Evolutionary conservation across 2,113 vertebrate genomes (phyloP), one percentile per base, ranked within the genome.

Genomic region (Chascanopsetta lugubris): DNA sequence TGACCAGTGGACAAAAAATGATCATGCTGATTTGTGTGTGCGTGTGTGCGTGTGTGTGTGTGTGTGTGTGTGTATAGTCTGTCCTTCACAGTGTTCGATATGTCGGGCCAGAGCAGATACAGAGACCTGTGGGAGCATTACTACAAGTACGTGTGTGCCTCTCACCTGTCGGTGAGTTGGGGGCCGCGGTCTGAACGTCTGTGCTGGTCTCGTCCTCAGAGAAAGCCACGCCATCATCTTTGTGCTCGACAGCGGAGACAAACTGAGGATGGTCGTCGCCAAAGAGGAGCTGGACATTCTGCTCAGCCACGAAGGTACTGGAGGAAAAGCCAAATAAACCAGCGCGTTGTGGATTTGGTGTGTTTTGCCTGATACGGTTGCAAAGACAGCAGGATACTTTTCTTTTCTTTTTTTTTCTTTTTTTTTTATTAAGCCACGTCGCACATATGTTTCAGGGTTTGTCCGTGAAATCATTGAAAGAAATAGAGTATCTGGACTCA

Each of bases 191-290:
- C 10, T 2, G 48, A 2, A 59, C 12, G 2, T 27, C 17, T 51
- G 25, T 21, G 25, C 48, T 77, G 4, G 50, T 72, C 79, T 91
- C 25, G 32, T 18, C 65, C 55, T 43, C 84, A 98, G 96, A 91
- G 97, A 98, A 79, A 95, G 95, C 79, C 96, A 99, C 82, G 97
- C 97, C 80, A 95, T 99, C 90, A 98, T 99, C 92, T 99, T 98
- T 93, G 97, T 99, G 70, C 95, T 99, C 80, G 97, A 99, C 88
- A 99, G 97, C 75, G 93, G 95, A 85, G 97, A 99, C 89, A 94
- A 93, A 88, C 87, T 99, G 77, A 94, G 97, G 89, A 99, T 98
- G 96, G 96, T 99, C 87, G 97, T 99, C 77, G 96, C 95, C 86
- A 99, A 95, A 93, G 97, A 99, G 91, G 97, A 99, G 80, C 92